Conservation (phyloP, 2,113 vertebrate genomes). For the Oreochromis tanganicae region DNA sequence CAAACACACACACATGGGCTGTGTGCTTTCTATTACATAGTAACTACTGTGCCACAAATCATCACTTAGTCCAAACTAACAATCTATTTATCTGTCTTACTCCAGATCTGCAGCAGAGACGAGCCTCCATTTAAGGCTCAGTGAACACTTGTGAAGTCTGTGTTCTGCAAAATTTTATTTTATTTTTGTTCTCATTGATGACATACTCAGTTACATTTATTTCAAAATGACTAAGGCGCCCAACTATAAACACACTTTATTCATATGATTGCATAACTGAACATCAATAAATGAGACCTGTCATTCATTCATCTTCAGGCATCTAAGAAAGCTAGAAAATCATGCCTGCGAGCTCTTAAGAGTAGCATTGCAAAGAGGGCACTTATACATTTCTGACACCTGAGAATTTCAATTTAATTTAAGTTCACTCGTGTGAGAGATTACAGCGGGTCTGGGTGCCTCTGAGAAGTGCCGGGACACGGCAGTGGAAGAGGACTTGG, state of each 20-base stretch:
- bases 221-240: slow-evolving; percentile 12
- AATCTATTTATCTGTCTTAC: slow-evolving; percentile 48
- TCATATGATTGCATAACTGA: neutral
- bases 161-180: slow-evolving; percentile 13
- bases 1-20: neutral
- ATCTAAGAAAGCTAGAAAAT: neutral
- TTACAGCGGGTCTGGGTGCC: slow-evolving; percentile 18
- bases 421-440: slow-evolving; percentile 44
- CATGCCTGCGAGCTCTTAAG: neutral
- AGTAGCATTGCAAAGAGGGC: neutral
- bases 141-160: slow-evolving; percentile 24
- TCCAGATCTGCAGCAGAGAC: slow-evolving; percentile 40
- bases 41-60: slow-evolving; percentile 35
- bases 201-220: slow-evolving; percentile 12
- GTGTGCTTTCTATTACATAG: slow-evolving; percentile 14
- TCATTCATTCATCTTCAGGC: neutral
- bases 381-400: slow-evolving; percentile 37
- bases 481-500: slow-evolving; percentile 27
- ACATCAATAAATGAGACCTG: slow-evolving; percentile 10
- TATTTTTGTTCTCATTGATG: neutral
- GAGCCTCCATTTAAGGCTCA: slow-evolving; percentile 5
- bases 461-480: slow-evolving; percentile 28
- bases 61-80: slow-evolving; percentile 41
- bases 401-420: slow-evolving; percentile 50
- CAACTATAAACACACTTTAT: slow-evolving; percentile 1